Conservation (phyloP, 2,888 invertebrate genomes). For the Synanthedon formicaeformis region DNA sequence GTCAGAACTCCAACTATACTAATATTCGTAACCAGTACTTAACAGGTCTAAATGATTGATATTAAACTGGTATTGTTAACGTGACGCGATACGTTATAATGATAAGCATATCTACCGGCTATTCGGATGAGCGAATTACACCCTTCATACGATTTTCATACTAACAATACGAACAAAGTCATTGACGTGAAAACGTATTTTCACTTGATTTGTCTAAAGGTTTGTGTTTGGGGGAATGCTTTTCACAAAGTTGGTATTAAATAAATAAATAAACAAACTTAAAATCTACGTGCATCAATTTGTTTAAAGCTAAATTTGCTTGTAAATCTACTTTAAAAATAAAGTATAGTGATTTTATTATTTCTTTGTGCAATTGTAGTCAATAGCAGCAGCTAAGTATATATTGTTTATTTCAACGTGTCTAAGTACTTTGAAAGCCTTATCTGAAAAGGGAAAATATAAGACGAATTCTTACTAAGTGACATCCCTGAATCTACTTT, state of each 20-base stretch:
- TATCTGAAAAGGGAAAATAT: too few species aligned
- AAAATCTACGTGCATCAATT: neutral
- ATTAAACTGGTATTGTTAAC: conserved; percentile 26
- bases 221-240: neutral
- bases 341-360: too few species aligned
- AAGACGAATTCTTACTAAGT: too few species aligned
- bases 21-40: conserved; percentile 4
- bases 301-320: neutral
- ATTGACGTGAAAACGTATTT: conserved; percentile 39
- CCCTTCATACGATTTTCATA: neutral
- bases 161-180: conserved; percentile 15
- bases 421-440: too few species aligned
- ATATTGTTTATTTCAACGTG: too few species aligned
- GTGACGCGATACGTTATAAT: conserved; percentile 22
- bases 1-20: neutral
- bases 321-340: neutral
- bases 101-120: conserved; percentile 49
- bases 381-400: too few species aligned
- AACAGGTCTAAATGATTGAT: conserved; percentile 21
- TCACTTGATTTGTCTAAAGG: conserved; percentile 19
- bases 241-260: neutral
- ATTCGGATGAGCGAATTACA: conserved; percentile 37
- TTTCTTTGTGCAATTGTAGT: too few species aligned
- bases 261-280: neutral
- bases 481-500: too few species aligned